phyloP scores from a whole-genome alignment of 1,140 invertebrate genomes.

The Caligus rogercresseyi region DNA sequence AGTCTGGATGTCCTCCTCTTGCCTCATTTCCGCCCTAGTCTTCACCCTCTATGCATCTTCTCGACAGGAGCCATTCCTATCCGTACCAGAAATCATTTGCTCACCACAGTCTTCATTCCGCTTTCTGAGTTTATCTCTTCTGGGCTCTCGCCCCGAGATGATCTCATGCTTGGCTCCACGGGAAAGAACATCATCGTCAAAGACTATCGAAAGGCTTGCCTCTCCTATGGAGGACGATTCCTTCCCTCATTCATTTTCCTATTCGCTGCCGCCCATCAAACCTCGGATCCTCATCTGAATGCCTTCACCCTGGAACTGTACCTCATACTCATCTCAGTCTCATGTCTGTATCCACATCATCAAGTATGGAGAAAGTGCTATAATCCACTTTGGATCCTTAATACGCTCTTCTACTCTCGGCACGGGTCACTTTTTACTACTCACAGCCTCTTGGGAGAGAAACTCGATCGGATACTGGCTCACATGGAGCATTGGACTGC shows the following conservation, averaged over 20 bases:
- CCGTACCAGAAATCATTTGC: slow-evolving; percentile 30
- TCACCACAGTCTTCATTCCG: slow-evolving; percentile 22
- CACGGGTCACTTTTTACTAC: background rate
- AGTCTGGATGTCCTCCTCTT: slow-evolving; percentile 78
- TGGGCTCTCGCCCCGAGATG: background rate
- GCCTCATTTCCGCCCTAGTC: slow-evolving; percentile 50
- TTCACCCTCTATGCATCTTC: slow-evolving; percentile 33
- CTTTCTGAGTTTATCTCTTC: slow-evolving; percentile 24
- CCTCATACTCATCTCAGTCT: background rate
- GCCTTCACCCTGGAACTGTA: background rate
- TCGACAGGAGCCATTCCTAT: slow-evolving; percentile 41
- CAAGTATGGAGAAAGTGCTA: background rate
- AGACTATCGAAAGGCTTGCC: background rate
- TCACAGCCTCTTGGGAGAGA: background rate
- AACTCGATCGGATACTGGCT: slow-evolving; percentile 33
- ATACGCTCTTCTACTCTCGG: background rate
- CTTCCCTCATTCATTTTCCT: background rate
- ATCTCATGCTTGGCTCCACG: slow-evolving; percentile 17
- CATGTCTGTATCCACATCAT: background rate
- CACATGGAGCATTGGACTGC: slow-evolving; percentile 43
- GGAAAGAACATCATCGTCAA: slow-evolving; percentile 11
- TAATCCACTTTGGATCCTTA: background rate
- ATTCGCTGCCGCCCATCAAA: background rate
- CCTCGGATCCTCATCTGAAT: background rate
- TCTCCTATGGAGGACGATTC: slow-evolving; percentile 13